phyloP scores from a whole-genome alignment of 2,797 vertebrate species.

The Gallinago nigripennis region DNA sequence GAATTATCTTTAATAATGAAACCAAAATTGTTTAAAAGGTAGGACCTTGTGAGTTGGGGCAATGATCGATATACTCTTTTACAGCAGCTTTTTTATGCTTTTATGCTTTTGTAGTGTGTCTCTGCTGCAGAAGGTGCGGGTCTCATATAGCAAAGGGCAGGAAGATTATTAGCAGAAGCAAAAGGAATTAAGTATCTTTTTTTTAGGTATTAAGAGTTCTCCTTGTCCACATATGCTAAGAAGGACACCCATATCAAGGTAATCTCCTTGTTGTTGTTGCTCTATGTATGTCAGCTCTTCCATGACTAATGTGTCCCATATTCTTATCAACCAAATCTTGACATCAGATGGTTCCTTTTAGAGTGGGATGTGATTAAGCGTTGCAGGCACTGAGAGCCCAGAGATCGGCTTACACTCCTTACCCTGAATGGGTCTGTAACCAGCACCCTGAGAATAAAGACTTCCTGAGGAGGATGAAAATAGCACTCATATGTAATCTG shows the following conservation, averaged over 20 bases:
- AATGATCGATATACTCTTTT: neutral
- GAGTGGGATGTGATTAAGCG: conserved; percentile 39
- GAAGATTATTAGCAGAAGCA: neutral
- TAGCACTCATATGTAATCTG: neutral
- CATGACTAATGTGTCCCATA: conserved; percentile 62
- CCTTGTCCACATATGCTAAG: neutral
- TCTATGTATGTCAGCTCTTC: conserved; percentile 31
- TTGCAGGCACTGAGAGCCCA: neutral
- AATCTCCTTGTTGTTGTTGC: conserved; percentile 9
- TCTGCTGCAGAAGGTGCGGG: neutral
- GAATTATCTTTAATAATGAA: neutral
- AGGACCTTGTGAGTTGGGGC: neutral
- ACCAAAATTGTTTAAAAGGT: neutral
- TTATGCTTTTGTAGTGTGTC: neutral
- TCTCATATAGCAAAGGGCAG: neutral
- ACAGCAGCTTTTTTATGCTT: neutral
- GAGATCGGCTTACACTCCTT: conserved; percentile 23
- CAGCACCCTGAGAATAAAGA: neutral
- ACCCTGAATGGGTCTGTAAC: neutral
- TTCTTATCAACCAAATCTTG: conserved; percentile 57
- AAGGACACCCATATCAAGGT: neutral
- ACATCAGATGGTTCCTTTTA: conserved; percentile 60
- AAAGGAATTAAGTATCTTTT: neutral
- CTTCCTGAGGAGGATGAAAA: conserved; percentile 17
- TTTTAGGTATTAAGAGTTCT: neutral